Evolutionary conservation across 2,888 invertebrate genomes (phyloP).

Genomic region (Exocentrus adspersus): DNA sequence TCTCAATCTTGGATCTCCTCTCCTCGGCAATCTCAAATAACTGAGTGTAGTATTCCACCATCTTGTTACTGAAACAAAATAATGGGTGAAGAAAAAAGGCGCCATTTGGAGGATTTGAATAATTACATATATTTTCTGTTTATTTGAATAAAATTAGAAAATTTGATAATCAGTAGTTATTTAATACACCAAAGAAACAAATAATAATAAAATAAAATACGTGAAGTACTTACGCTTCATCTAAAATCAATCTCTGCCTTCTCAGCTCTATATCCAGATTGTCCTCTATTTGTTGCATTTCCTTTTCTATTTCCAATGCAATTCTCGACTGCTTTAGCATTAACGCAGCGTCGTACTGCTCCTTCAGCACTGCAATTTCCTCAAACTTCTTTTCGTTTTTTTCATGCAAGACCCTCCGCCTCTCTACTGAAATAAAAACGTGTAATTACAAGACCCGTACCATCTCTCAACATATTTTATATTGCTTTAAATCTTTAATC

Average conservation of each 20-base stretch:
- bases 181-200: too few species aligned
- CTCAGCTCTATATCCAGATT: conserved; percentile 53
- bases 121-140: too few species aligned
- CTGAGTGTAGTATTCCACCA: conserved; percentile 73
- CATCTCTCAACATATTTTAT: not conserved
- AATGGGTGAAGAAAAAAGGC: too few species aligned
- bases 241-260: conserved; percentile 55
- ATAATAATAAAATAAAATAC: too few species aligned
- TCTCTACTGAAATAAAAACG: conserved; percentile 55
- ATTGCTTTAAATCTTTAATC: not conserved
- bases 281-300: conserved; percentile 53
- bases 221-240: conserved; percentile 58
- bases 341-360: conserved; percentile 56
- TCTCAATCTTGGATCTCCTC: conserved; percentile 59
- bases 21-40: conserved; percentile 70
- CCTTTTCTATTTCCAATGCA: conserved; percentile 54
- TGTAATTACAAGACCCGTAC: too few species aligned
- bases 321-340: conserved; percentile 53
- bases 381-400: conserved; percentile 53
- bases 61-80: conserved; percentile 63
- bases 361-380: conserved; percentile 52
- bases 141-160: too few species aligned
- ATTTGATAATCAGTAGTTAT: too few species aligned
- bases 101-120: too few species aligned
- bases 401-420: conserved; percentile 50